These are phyloP conservation scores for Platynereis dumerilii DNA, from an alignment of 2,888 invertebrate species.

Conservation along the genomic window DNA sequence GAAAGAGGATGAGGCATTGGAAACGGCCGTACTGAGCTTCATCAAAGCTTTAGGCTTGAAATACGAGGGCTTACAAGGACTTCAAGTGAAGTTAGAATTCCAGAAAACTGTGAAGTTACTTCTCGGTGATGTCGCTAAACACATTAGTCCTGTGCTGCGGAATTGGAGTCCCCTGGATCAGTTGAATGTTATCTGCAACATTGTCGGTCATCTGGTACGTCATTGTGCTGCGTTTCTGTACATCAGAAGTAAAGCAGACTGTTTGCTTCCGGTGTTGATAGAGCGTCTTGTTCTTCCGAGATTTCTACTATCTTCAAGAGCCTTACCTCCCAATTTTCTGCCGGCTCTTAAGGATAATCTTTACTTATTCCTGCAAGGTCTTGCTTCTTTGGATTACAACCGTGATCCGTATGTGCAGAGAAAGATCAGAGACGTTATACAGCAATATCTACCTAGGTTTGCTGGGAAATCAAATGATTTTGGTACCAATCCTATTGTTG, in stretches of 20 bases:
- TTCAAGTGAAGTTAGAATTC: slow-evolving; percentile 45
- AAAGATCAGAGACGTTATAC: slow-evolving; percentile 48
- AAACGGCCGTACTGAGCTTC: not conserved
- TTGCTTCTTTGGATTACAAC: slow-evolving; percentile 46
- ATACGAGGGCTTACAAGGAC: slow-evolving; percentile 36
- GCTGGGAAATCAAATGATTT: slow-evolving; percentile 28
- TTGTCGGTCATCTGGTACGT: slow-evolving; percentile 47
- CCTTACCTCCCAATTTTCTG: slow-evolving; percentile 42
- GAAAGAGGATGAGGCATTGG: not conserved
- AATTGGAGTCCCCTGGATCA: slow-evolving; percentile 33
- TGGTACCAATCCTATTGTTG: too few species aligned
- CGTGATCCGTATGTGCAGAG: slow-evolving; percentile 51
- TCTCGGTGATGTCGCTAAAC: slow-evolving; percentile 43
- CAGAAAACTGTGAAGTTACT: slow-evolving; percentile 42
- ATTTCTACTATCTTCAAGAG: slow-evolving; percentile 42
- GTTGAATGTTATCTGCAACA: slow-evolving; percentile 41
- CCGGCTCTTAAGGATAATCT: slow-evolving; percentile 43
- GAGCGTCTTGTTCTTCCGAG: slow-evolving; percentile 49
- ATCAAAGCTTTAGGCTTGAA: slow-evolving; percentile 8
- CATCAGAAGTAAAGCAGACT: slow-evolving; percentile 48
- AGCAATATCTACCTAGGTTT: slow-evolving; percentile 48
- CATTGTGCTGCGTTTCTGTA: slow-evolving; percentile 50
- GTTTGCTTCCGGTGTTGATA: slow-evolving; percentile 47
- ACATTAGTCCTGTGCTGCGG: slow-evolving; percentile 19
- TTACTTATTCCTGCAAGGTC: slow-evolving; percentile 51